These are phyloP conservation scores for Tadarida brasiliensis DNA, from an alignment of 2,797 vertebrate genomes.

Conservation along the genomic window DNA sequence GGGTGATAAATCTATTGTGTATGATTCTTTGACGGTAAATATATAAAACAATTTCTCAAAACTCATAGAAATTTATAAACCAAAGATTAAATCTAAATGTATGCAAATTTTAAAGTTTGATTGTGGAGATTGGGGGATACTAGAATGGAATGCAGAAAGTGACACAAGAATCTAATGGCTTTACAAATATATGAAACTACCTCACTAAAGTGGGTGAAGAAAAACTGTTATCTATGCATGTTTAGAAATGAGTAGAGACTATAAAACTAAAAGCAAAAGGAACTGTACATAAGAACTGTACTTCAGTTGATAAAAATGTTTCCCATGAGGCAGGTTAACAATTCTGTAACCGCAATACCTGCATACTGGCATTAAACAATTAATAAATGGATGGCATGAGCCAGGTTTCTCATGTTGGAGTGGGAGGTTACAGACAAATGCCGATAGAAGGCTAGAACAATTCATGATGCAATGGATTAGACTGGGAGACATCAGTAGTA, in stretches of 20 bases:
- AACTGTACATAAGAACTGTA: background rate
- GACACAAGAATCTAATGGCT: background rate
- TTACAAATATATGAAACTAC: background rate
- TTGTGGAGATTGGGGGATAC: background rate
- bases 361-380: background rate
- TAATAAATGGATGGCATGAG: background rate
- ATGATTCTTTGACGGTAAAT: background rate
- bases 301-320: background rate
- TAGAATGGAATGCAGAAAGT: background rate
- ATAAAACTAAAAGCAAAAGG: background rate
- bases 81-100: background rate
- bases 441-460: background rate
- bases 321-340: background rate
- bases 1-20: background rate
- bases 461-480: background rate
- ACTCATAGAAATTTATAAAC: background rate
- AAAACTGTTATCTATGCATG: background rate
- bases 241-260: background rate
- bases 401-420: background rate
- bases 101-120: background rate
- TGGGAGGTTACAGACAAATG: background rate
- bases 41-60: background rate
- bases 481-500: background rate
- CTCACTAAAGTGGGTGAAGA: background rate
- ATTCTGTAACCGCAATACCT: background rate